Percentiles rank a stretch among this genome's conserved stretches.
Evolutionary conservation across 2,888 invertebrate species (phyloP).

Genomic region (Temnothorax unifasciatus): DNA sequence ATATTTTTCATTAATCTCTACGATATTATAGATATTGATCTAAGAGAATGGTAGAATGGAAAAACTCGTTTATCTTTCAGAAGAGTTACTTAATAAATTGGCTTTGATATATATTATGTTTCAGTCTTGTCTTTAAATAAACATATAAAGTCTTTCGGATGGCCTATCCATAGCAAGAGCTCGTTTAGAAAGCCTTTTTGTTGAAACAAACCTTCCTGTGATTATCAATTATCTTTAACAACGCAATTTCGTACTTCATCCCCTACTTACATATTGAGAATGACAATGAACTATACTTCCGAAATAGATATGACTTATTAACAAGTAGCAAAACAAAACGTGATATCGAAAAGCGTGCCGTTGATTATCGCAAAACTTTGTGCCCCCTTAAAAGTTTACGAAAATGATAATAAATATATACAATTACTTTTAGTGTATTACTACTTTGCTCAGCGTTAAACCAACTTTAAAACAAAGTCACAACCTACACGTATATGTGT

Average conservation of each 20-base stretch:
- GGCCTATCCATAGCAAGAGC: conserved; percentile 82
- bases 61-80: conserved; percentile 66
- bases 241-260: conserved; percentile 40
- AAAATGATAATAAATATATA: conserved; percentile 76
- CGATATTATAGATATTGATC: conserved; percentile 65
- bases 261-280: conserved; percentile 27
- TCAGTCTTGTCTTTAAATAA: conserved; percentile 84
- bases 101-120: conserved; percentile 76
- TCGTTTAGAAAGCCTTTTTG: conserved; percentile 68
- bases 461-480: conserved; percentile 82
- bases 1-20: conserved; percentile 61
- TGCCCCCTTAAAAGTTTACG: conserved; percentile 66
- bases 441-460: conserved; percentile 77
- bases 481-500: conserved; percentile 83
- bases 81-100: conserved; percentile 70
- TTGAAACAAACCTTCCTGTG: conserved; percentile 61
- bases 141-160: conserved; percentile 81
- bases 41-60: conserved; percentile 66
- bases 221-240: conserved; percentile 52
- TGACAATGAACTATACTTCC: conserved; percentile 23
- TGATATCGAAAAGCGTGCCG: conserved; percentile 59
- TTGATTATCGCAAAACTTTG: conserved; percentile 66
- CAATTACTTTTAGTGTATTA: conserved; percentile 76
- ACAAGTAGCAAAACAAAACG: conserved; percentile 42
- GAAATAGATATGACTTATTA: conserved; percentile 17